A percentile compares a stretch with the other conserved stretches of the same genome.
Conservation (phyloP, 2,797 vertebrate genomes). For the Sebastes trivittatus region DNA sequence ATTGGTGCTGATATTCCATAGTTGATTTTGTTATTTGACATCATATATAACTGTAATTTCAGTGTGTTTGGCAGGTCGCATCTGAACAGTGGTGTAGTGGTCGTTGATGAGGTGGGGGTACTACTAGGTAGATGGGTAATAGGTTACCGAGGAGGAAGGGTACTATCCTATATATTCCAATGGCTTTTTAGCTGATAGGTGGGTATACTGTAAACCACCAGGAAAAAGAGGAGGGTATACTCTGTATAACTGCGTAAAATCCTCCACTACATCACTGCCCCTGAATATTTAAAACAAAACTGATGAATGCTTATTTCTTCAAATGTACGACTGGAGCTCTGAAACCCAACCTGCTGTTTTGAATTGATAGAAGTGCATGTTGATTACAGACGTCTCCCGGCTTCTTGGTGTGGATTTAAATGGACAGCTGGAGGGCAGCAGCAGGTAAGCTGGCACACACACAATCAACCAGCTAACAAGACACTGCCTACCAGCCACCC, state of each 20-base stretch:
- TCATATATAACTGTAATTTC: not conserved
- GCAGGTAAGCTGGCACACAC: conserved; percentile 85
- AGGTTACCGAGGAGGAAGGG: too few relatives aligned
- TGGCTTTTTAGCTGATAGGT: too few relatives aligned
- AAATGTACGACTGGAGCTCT: not conserved
- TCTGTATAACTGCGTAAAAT: too few relatives aligned
- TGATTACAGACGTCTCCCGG: not conserved
- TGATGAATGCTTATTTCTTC: not conserved
- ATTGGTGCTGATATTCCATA: not conserved
- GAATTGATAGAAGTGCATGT: too few relatives aligned
- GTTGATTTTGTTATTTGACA: not conserved
- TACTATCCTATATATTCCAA: too few relatives aligned
- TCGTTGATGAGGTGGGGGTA: too few relatives aligned
- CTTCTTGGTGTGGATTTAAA: conserved; percentile 6
- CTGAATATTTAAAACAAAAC: not conserved
- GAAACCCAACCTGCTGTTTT: not conserved
- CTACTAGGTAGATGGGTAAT: too few relatives aligned
- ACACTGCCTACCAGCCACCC: conserved; percentile 90
- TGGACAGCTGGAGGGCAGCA: conserved; percentile 84
- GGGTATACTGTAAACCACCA: too few relatives aligned
- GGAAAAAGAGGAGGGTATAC: too few relatives aligned
- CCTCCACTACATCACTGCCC: too few relatives aligned
- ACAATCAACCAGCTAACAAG: conserved; percentile 89
- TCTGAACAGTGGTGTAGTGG: not conserved
- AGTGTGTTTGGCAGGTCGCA: not conserved